These are phyloP conservation scores for Hippocampus guttulatus DNA, from an alignment of 2,113 vertebrate genomes.

Conservation along the genomic window DNA sequence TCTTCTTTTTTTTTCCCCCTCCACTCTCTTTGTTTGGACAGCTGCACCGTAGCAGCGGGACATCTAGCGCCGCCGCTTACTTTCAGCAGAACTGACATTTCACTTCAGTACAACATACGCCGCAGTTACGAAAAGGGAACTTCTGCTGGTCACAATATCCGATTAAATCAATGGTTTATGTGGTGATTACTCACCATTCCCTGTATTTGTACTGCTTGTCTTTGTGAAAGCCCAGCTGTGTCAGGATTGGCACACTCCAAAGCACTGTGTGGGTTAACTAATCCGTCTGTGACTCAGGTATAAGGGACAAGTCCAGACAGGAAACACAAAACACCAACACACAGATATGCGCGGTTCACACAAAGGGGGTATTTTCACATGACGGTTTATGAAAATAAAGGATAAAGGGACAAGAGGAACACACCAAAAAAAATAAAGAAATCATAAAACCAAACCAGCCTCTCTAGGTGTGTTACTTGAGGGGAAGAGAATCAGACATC, in stretches of 20 bases:
- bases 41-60: conserved; percentile 73
- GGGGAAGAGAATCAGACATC: not conserved
- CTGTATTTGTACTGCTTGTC: conserved; percentile 9
- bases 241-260: conserved; percentile 21
- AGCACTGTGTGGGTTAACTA: conserved; percentile 62
- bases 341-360: conserved; percentile 39
- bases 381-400: conserved; percentile 67
- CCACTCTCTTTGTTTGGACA: conserved; percentile 70
- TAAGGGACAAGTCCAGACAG: conserved; percentile 69
- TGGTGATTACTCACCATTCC: conserved; percentile 15
- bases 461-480: conserved; percentile 23
- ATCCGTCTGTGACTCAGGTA: conserved; percentile 64
- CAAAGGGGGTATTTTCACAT: conserved; percentile 61
- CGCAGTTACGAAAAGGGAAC: conserved; percentile 2
- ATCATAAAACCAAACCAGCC: conserved; percentile 29
- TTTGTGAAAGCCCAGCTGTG: conserved; percentile 25
- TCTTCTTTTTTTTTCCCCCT: conserved; percentile 54
- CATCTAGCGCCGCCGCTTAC: conserved; percentile 61
- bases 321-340: conserved; percentile 54
- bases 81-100: conserved; percentile 67
- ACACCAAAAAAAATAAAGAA: conserved; percentile 26
- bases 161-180: conserved; percentile 8
- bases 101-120: conserved; percentile 68
- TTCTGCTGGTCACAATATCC: conserved; percentile 23
- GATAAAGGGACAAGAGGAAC: conserved; percentile 50